Percentiles rank a stretch among this genome's conserved stretches.
Conservation (phyloP, 1,140 invertebrate genomes). For the Dermatophagoides farinae region DNA sequence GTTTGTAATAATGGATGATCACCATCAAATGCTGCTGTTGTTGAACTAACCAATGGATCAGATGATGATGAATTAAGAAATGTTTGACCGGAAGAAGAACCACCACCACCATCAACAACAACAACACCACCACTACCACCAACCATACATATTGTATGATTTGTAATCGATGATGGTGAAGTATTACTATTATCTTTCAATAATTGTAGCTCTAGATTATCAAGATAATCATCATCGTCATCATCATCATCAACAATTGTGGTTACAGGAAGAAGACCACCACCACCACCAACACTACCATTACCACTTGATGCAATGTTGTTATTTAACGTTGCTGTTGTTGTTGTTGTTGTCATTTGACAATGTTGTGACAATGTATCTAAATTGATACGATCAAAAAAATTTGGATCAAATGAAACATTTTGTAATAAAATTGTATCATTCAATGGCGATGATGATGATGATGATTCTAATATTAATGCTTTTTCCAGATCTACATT, state of each 20-base stretch:
- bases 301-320: neutral
- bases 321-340: neutral
- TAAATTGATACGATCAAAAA: neutral
- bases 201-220: neutral
- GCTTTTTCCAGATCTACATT: too few species aligned
- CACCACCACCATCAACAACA: too few species aligned
- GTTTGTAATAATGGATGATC: too few species aligned
- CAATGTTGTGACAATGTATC: neutral
- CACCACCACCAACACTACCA: too few species aligned
- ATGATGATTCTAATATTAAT: too few species aligned
- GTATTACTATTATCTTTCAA: neutral
- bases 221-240: neutral
- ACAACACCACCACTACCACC: too few species aligned
- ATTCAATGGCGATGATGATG: too few species aligned
- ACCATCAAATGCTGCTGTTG: neutral
- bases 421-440: neutral
- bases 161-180: neutral
- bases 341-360: neutral
- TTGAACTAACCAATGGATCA: neutral
- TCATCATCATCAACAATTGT: too few species aligned
- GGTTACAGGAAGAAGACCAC: neutral
- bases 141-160: neutral
- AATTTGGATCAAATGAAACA: constrained; percentile 1
- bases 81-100: neutral
- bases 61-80: neutral